Base-by-base conservation (phyloP, 2,113 vertebrate species). In the Pionites leucogaster region DNA sequence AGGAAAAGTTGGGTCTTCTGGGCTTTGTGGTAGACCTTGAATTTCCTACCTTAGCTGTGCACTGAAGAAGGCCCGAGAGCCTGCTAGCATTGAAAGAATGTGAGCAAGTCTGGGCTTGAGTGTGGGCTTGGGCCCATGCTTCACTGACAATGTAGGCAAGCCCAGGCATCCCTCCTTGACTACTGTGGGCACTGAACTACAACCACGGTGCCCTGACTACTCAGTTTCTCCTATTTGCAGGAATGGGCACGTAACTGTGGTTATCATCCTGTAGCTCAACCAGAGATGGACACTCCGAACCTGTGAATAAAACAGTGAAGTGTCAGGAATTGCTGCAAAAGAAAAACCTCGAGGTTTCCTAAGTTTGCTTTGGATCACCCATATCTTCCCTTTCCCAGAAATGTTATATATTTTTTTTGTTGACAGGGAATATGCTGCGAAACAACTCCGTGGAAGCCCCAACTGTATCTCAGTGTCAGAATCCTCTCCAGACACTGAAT, bases 101-200 rank as follows among this genome's bases (percentile, higher is more conserved):
- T 1, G 27, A 89, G 93, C 96, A 79, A 93, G 96, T n/a, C 96
- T 49, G 84, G 86, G 81, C 96, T 95, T 8, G 94, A 93, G 86
- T 1, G 2, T n/a, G 37, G 47, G 83, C 92, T 88, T 6, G 39
- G 52, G 83, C 72, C 72, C 0, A 1, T 28, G 88, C 69, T 71
- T 70, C 0, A 0, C 50, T 17, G 39, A 37, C 64, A 42, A 3
- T 3, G 42, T 3, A n/a, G 92, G 77, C 96, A 91, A 95, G 96
- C 69, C 91, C 92, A 64, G 91, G 83, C 88, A 12, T 72, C 83
- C 83, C 63, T 65, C 81, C 86, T 52, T 3, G 16, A 11, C 55
- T 74, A 0, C 11, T 60, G 65, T 25, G 79, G 92, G 93, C 82
- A 76, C 6, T 1, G 22, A 42, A 17, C 60, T 92, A 7, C 82